Conservation (phyloP, 2,113 vertebrate species). For the Galemys pyrenaicus region DNA sequence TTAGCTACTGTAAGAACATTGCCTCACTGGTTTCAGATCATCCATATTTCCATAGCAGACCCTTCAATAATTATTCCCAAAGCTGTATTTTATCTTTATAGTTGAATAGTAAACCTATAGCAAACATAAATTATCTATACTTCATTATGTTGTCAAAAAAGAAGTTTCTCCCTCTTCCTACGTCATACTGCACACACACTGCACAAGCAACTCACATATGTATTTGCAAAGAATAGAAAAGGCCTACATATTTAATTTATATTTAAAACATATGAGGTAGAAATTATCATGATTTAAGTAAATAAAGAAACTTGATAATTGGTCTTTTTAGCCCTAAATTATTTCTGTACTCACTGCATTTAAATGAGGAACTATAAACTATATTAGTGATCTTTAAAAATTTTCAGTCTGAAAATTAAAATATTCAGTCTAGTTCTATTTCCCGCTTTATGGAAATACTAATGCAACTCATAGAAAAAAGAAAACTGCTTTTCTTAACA, state of each 20-base stretch:
- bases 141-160: neutral
- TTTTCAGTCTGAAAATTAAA: slow-evolving; percentile 41
- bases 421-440: neutral
- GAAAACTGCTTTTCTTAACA: neutral
- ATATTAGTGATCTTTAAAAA: neutral
- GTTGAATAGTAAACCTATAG: slow-evolving; percentile 25
- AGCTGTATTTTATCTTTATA: slow-evolving; percentile 21
- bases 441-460: slow-evolving; percentile 10
- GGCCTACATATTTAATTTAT: neutral
- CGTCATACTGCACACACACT: neutral
- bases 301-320: slow-evolving; percentile 2
- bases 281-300: neutral
- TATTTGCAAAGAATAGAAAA: neutral
- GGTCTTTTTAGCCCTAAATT: neutral
- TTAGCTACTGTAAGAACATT: neutral
- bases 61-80: neutral
- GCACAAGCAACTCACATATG: neutral
- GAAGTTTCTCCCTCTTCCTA: neutral
- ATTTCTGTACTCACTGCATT: neutral
- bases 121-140: neutral
- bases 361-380: slow-evolving; percentile 22
- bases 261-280: neutral
- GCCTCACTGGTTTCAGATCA: neutral
- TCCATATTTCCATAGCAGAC: neutral
- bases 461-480: neutral